These are phyloP conservation scores for Tyria jacobaeae DNA, from an alignment of 2,888 invertebrate genomes.

Conservation along the genomic window DNA sequence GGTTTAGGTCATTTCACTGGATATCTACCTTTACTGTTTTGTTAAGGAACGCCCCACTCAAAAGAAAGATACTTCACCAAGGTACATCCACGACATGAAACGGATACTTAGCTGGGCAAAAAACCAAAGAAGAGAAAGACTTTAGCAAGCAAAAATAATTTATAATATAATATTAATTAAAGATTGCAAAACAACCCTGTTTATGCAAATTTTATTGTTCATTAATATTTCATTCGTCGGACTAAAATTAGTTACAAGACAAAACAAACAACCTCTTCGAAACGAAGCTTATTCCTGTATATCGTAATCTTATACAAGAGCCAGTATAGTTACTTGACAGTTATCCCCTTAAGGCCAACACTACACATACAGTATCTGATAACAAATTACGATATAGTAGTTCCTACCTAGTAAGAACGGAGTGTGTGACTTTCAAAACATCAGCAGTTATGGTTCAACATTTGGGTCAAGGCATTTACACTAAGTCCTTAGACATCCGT, in stretches of 20 bases:
- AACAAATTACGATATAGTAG: conserved; percentile 21
- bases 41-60: neutral
- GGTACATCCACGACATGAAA: neutral
- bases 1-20: no score
- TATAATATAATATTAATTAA: neutral
- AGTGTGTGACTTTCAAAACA: conserved; percentile 44
- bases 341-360: conserved; percentile 18
- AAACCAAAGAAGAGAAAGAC: neutral
- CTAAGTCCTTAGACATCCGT: conserved; percentile 39
- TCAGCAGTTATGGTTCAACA: conserved; percentile 33
- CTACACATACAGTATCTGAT: conserved; percentile 20
- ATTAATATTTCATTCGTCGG: no score
- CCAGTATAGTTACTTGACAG: conserved; percentile 1
- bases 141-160: neutral
- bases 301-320: neutral
- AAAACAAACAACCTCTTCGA: no score
- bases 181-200: no score
- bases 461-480: conserved; percentile 48
- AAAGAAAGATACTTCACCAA: no score
- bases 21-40: neutral
- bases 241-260: no score
- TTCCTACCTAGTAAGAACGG: conserved; percentile 37
- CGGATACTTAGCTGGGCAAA: neutral
- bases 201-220: no score
- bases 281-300: neutral